phyloP scores from a whole-genome alignment of 2,888 invertebrate species.

The Lacanobia oleracea region DNA sequence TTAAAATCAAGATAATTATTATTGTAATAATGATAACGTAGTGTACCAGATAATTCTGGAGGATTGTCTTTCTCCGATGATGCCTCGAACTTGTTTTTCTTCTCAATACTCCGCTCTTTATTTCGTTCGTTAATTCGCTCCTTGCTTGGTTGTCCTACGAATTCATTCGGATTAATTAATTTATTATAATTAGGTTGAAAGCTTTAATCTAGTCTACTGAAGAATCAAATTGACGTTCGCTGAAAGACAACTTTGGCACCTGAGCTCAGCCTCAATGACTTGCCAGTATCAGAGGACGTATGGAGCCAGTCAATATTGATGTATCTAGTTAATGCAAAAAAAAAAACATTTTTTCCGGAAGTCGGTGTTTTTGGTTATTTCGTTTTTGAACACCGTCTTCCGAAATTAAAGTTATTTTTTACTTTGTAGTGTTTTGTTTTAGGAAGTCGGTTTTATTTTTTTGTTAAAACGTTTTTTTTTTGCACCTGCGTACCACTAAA shows the following conservation, averaged over 20 bases:
- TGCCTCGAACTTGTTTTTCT: constrained; percentile 1
- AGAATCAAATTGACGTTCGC: neutral
- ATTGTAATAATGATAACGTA: constrained; percentile 33
- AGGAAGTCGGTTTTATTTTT: too few relatives aligned
- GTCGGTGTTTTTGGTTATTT: too few relatives aligned
- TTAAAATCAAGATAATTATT: too few relatives aligned
- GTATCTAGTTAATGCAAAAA: too few relatives aligned
- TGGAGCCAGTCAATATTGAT: too few relatives aligned
- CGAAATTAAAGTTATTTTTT: too few relatives aligned
- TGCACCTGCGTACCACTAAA: too few relatives aligned
- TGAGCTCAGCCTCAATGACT: neutral
- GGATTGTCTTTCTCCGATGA: constrained; percentile 19
- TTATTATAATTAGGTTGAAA: neutral
- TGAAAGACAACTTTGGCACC: neutral
- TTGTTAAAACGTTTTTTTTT: too few relatives aligned
- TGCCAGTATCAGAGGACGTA: too few relatives aligned
- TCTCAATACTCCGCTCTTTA: constrained; percentile 12
- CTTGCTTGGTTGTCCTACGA: constrained; percentile 44
- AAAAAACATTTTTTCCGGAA: too few relatives aligned
- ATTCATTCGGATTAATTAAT: neutral
- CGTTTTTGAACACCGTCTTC: too few relatives aligned
- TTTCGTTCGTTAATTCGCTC: constrained; percentile 27
- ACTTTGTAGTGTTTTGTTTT: too few relatives aligned
- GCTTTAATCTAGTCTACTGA: neutral
- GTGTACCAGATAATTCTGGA: constrained; percentile 2